Percentiles rank a stretch among this genome's conserved stretches.
phyloP scores from a whole-genome alignment of 2,797 vertebrate genomes.

The Loriculus beryllinus region DNA sequence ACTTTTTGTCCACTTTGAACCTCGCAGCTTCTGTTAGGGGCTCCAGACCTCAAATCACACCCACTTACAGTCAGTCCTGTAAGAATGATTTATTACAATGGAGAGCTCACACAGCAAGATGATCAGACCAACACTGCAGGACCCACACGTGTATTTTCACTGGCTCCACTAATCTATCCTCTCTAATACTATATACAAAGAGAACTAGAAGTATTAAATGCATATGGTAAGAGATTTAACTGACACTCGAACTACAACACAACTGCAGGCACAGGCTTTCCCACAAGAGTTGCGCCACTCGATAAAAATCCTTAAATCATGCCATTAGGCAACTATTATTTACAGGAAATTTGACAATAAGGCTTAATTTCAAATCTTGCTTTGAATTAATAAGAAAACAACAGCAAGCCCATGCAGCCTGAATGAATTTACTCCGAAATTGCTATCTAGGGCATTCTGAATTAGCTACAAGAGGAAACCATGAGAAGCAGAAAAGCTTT shows the following conservation, averaged over 20 bases:
- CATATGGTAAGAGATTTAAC: neutral
- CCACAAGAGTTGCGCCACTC: neutral
- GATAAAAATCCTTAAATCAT: neutral
- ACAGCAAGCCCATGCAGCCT: conserved; percentile 16
- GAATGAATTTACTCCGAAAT: neutral
- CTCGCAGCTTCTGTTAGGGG: neutral
- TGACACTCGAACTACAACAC: neutral
- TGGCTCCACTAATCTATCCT: neutral
- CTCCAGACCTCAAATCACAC: neutral
- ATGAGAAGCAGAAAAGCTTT: conserved; percentile 43
- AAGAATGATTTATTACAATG: neutral
- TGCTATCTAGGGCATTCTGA: conserved; percentile 42
- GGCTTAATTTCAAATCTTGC: conserved; percentile 3
- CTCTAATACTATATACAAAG: neutral
- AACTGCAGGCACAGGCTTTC: neutral
- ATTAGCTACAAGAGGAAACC: conserved; percentile 34
- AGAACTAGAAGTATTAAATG: neutral
- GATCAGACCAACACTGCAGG: neutral
- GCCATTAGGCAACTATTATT: neutral
- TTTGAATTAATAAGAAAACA: conserved; percentile 19
- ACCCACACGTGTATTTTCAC: neutral
- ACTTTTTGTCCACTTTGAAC: neutral
- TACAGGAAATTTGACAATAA: neutral
- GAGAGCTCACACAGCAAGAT: neutral
- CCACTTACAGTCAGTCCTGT: neutral